Conservation (phyloP, 2,797 vertebrate genomes). For the Enteromius paludinosus region DNA sequence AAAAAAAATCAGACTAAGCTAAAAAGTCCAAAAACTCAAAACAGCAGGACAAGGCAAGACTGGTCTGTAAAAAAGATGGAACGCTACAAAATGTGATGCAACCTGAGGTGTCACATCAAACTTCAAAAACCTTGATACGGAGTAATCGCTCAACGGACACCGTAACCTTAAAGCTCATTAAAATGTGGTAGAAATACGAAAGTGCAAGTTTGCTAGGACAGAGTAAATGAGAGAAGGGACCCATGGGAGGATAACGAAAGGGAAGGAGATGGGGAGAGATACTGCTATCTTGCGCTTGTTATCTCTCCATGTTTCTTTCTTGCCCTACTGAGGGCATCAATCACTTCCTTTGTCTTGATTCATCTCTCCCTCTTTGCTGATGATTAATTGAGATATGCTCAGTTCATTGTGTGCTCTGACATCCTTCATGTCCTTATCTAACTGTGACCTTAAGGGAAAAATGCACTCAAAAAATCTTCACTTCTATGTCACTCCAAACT, state of each 20-base stretch:
- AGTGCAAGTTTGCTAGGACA: constrained; percentile 5
- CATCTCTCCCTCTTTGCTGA: constrained; percentile 8
- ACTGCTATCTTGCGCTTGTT: constrained; percentile 30
- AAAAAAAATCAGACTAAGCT: neutral
- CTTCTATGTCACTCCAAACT: neutral
- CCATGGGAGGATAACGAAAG: constrained; percentile 8
- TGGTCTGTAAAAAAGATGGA: neutral
- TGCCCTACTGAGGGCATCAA: constrained; percentile 28
- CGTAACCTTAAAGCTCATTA: constrained; percentile 14
- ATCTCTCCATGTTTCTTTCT: constrained; percentile 6
- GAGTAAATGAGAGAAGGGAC: constrained; percentile 13
- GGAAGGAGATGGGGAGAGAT: constrained; percentile 27
- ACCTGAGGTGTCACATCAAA: neutral
- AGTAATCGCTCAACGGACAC: neutral
- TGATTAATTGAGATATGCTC: constrained; percentile 39
- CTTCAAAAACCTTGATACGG: neutral
- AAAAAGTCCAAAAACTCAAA: neutral
- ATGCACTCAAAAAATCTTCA: neutral
- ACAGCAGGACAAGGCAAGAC: neutral
- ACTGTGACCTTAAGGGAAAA: constrained; percentile 11
- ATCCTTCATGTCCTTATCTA: constrained; percentile 23
- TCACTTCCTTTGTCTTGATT: constrained; percentile 38
- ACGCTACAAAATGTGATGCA: neutral
- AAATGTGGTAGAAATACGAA: neutral
- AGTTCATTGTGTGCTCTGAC: constrained; percentile 29